Evolutionary conservation across 2,888 invertebrate species (phyloP), one percentile per base, ranked within the genome.

Genomic region (Noctua comes): DNA sequence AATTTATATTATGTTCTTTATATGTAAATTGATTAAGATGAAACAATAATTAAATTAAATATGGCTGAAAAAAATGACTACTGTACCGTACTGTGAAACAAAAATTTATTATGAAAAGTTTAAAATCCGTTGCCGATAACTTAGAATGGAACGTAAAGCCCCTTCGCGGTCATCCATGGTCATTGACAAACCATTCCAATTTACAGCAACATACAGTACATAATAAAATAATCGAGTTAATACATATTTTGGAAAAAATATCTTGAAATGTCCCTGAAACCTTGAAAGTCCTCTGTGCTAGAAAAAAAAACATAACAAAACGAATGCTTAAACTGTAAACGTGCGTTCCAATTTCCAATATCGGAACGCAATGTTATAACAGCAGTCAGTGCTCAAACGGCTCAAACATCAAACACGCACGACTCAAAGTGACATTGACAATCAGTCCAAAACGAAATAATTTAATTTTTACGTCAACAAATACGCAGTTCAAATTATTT

Each of bases 401-500:
- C 24, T 62, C 27, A 31, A 16, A 21, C 27, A n/a, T 40, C 40
- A 40, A 40, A 40, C 36, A 36, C 3, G 36, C 36, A 36, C 36
- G 36, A 65, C 65, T 65, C n/a, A 43, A 66, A n/a, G 7, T 80
- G 80, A 77, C 76, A 80, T 59, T 65, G 59, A 68, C 70, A 40
- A 31, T n/a, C 64, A 75, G 57, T 62, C 68, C 80, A 77, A 82
- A 76, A 77, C 75, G 83, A 79, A 83, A 64, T 81, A 81, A 75
- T 84, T 88, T 81, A 40, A 36, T 46, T 51, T 76, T 70, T 79
- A 76, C 8, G 81, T 18, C 31, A 66, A 76, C 54, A 83, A 69
- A 76, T 85, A 88, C 89, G 85, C 79, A 89, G 54, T 86, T 64
- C 54, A 75, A 66, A 77, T 57, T 72, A n/a, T 71, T 57, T 16